Percentiles rank a stretch among this genome's conserved stretches.
Conservation (phyloP, 1,140 invertebrate genomes). For the Rhopalosiphum maidis region DNA sequence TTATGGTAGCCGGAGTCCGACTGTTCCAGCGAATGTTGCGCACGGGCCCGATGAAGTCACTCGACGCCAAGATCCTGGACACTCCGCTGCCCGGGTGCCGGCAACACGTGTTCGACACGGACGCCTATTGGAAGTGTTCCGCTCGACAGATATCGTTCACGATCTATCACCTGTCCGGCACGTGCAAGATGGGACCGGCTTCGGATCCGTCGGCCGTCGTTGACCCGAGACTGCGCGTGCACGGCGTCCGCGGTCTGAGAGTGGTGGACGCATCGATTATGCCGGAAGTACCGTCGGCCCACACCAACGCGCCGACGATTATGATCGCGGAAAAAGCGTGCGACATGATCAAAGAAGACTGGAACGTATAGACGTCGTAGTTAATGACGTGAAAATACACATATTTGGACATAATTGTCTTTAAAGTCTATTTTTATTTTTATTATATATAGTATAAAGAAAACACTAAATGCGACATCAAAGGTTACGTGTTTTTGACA, state of each 20-base stretch:
- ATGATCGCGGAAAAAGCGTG: conserved; percentile 82
- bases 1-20: conserved; percentile 73
- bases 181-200: conserved; percentile 72
- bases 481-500: too few species aligned
- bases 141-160: conserved; percentile 63
- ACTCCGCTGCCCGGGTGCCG: conserved; percentile 64
- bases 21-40: conserved; percentile 70
- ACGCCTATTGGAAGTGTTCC: conserved; percentile 75
- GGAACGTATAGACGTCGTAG: background rate
- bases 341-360: conserved; percentile 74
- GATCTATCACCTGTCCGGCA: conserved; percentile 67
- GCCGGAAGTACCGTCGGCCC: conserved; percentile 77
- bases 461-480: too few species aligned
- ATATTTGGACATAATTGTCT: too few species aligned
- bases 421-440: too few species aligned
- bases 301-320: conserved; percentile 77
- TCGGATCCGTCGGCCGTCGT: conserved; percentile 69
- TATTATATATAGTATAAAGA: too few species aligned
- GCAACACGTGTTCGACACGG: conserved; percentile 66
- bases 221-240: conserved; percentile 69
- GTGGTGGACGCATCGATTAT: conserved; percentile 80
- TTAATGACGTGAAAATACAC: too few species aligned
- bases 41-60: conserved; percentile 70
- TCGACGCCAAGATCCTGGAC: conserved; percentile 67
- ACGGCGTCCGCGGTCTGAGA: conserved; percentile 74